Evolutionary conservation across 1,140 invertebrate species (phyloP).

Genomic region (Ceratosolen fusciceps): DNA sequence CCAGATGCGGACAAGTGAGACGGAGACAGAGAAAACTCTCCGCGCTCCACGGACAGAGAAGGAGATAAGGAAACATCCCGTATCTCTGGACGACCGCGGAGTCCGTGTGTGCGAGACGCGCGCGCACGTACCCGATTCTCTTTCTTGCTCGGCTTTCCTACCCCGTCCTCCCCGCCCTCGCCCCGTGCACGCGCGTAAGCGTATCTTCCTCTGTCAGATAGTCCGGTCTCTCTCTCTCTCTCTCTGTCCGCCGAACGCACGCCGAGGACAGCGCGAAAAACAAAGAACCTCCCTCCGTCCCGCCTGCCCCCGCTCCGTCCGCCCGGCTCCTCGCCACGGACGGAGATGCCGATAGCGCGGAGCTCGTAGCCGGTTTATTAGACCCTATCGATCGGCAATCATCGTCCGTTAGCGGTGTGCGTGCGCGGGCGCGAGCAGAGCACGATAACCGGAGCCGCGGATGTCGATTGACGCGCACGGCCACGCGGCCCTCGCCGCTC

Average conservation of each 20-base stretch:
- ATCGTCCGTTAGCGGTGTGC: background rate
- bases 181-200: background rate
- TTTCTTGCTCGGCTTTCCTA: background rate
- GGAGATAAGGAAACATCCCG: constrained; percentile 29
- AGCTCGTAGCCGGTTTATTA: constrained; percentile 64
- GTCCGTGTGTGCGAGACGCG: background rate
- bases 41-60: constrained; percentile 21
- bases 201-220: background rate
- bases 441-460: background rate
- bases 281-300: background rate
- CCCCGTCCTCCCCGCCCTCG: background rate
- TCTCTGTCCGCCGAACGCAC: background rate
- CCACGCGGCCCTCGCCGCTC: background rate
- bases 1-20: constrained; percentile 23
- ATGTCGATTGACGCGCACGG: constrained; percentile 31
- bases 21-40: constrained; percentile 13
- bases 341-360: too few species aligned
- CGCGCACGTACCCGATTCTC: background rate
- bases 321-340: constrained; percentile 37
- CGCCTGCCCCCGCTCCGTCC: too few species aligned
- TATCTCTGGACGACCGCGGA: background rate
- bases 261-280: background rate
- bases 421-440: background rate
- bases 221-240: background rate
- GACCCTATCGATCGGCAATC: constrained; percentile 56